A percentile compares a stretch with the other conserved stretches of the same genome.
These are phyloP conservation scores for Epizoanthus rinbou DNA, from an alignment of 92 coral and sea anemone genomes.

Conservation along the genomic window DNA sequence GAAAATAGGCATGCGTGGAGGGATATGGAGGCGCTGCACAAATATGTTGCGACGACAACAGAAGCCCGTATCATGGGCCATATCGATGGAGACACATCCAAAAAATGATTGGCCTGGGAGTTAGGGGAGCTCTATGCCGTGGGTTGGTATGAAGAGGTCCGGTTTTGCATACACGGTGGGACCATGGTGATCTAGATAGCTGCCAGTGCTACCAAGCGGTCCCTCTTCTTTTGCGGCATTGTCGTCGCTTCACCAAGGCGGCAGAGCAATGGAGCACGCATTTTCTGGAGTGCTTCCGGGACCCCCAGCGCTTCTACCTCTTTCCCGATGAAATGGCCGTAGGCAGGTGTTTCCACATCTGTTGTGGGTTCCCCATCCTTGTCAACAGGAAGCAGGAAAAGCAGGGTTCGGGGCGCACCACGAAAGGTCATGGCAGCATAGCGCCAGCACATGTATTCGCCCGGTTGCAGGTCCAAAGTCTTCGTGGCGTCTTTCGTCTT, in stretches of 20 bases:
- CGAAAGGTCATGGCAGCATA: constrained; percentile 30
- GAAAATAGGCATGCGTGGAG: too few relatives aligned
- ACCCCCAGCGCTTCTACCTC: constrained; percentile 5
- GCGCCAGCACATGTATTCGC: constrained; percentile 38
- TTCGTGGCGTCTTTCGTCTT: constrained; percentile 13
- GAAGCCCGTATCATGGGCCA: too few relatives aligned
- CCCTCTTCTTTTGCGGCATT: constrained; percentile 36
- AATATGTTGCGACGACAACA: too few relatives aligned
- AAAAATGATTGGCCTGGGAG: too few relatives aligned
- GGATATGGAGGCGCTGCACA: too few relatives aligned
- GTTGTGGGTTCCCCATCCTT: constrained; percentile 36
- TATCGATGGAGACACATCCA: too few relatives aligned
- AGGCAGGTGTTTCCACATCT: background rate
- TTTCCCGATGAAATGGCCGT: constrained; percentile 18
- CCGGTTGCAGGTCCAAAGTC: constrained; percentile 7
- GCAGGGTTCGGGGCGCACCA: constrained; percentile 17
- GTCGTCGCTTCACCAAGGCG: constrained; percentile 22
- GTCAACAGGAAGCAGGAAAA: constrained; percentile 12
- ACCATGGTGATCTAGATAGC: background rate
- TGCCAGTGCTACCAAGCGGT: background rate
- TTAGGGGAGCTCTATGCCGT: too few relatives aligned
- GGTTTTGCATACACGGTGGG: too few relatives aligned
- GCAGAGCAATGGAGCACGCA: constrained; percentile 38
- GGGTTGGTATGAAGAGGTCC: too few relatives aligned
- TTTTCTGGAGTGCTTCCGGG: background rate